Conservation (phyloP, 2,797 vertebrate species). For the Mormyrus proboscirostris region DNA sequence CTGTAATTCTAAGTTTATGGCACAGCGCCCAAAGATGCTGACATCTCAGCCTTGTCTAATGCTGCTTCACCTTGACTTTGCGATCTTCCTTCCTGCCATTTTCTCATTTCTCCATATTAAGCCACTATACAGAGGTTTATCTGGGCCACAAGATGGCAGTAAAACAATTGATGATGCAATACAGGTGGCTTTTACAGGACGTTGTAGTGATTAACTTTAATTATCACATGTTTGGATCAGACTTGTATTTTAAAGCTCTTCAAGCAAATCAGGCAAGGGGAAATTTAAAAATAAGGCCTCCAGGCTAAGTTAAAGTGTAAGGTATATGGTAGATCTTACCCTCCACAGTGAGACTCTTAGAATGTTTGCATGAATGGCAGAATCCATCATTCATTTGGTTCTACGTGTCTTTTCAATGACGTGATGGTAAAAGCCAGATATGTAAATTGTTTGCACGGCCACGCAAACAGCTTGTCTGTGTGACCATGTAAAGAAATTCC, state of each 20-base stretch:
- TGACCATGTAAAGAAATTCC: not conserved
- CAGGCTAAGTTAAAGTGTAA: not conserved
- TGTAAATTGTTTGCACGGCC: not conserved
- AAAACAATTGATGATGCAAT: slow-evolving; percentile 27
- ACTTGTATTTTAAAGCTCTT: not conserved
- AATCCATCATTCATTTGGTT: not conserved
- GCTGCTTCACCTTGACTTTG: not conserved
- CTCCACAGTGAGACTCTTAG: not conserved
- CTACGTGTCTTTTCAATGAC: not conserved
- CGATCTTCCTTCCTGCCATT: not conserved
- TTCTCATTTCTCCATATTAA: not conserved
- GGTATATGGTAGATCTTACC: not conserved
- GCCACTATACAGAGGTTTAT: not conserved
- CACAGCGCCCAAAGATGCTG: too few species aligned
- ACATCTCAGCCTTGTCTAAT: not conserved
- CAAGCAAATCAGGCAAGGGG: not conserved
- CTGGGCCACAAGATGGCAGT: slow-evolving; percentile 47
- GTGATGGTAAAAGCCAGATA: not conserved
- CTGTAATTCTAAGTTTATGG: not conserved
- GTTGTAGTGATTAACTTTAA: not conserved
- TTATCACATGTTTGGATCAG: not conserved
- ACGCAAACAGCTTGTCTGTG: not conserved
- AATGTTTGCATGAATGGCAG: not conserved
- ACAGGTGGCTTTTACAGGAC: not conserved
- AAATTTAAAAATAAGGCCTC: not conserved